These are phyloP conservation scores for Pharmacophagus antenor DNA, from an alignment of 2,888 invertebrate species.

Conservation along the genomic window DNA sequence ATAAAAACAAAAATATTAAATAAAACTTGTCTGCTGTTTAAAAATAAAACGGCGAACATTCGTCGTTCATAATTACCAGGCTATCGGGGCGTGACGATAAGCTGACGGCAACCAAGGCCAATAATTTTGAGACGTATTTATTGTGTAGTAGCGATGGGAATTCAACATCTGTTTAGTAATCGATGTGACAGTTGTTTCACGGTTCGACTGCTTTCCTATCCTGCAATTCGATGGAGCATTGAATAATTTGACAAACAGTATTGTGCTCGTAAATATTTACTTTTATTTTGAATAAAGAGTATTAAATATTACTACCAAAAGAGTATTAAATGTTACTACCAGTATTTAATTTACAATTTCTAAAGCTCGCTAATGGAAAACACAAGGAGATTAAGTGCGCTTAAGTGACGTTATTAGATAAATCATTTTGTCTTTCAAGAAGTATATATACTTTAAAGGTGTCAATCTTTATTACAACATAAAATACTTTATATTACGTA, in stretches of 20 bases:
- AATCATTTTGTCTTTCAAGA: no score
- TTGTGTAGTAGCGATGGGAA: slow-evolving; percentile 7
- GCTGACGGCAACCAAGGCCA: background rate
- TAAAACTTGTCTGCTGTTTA: background rate
- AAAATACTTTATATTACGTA: no score
- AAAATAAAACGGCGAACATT: slow-evolving; percentile 1
- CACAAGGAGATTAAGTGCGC: no score
- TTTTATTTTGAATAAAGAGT: no score
- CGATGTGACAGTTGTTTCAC: slow-evolving; percentile 25
- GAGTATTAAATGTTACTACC: no score
- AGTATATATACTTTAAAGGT: no score
- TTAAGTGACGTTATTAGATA: no score
- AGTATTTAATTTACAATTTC: no score
- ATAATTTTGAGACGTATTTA: slow-evolving; percentile 21
- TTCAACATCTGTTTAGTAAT: slow-evolving; percentile 15
- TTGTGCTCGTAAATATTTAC: background rate
- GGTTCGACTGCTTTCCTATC: slow-evolving; percentile 20
- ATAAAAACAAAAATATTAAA: background rate
- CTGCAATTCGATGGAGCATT: slow-evolving; percentile 11
- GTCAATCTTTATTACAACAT: no score
- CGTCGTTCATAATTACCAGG: slow-evolving; percentile 16
- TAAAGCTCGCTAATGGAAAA: no score
- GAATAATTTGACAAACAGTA: slow-evolving; percentile 18
- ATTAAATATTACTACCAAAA: no score
- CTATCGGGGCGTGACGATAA: slow-evolving; percentile 21